Conservation (phyloP, 2,888 invertebrate species). For the Lysandra bellargus region DNA sequence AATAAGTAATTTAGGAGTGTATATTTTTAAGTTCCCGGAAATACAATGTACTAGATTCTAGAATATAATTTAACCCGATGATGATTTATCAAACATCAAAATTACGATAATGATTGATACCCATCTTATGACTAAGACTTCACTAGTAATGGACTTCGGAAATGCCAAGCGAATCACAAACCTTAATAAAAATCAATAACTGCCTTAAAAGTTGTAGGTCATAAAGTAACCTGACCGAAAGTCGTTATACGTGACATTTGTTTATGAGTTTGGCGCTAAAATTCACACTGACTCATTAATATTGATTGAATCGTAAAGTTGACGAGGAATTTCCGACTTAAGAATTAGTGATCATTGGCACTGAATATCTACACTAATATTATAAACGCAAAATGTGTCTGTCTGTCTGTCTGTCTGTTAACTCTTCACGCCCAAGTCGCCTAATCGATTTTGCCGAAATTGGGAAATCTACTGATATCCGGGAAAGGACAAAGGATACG, state of each 20-base stretch:
- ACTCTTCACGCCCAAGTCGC: not conserved
- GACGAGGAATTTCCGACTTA: conserved; percentile 15
- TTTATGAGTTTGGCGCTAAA: conserved; percentile 35
- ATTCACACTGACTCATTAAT: conserved; percentile 33
- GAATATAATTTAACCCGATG: not conserved
- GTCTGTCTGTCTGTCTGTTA: not conserved
- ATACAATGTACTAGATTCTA: not conserved
- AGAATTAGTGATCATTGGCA: not conserved
- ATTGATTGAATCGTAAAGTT: conserved; percentile 26
- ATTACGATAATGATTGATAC: conserved; percentile 6
- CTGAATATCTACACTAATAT: not conserved
- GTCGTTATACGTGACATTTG: conserved; percentile 61
- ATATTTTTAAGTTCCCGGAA: not conserved
- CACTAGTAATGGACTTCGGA: conserved; percentile 25
- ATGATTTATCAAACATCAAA: not conserved
- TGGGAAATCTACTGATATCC: too few species aligned
- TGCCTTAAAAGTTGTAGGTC: conserved; percentile 13
- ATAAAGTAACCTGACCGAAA: conserved; percentile 47
- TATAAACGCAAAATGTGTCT: not conserved
- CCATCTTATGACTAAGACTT: conserved; percentile 21
- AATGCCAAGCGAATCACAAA: conserved; percentile 29
- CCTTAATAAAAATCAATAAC: conserved; percentile 32
- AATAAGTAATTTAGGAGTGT: not conserved
- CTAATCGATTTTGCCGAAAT: not conserved
- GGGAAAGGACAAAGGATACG: not conserved